Conservation (phyloP, 2,113 vertebrate genomes). For the Oncorhynchus tshawytscha region DNA sequence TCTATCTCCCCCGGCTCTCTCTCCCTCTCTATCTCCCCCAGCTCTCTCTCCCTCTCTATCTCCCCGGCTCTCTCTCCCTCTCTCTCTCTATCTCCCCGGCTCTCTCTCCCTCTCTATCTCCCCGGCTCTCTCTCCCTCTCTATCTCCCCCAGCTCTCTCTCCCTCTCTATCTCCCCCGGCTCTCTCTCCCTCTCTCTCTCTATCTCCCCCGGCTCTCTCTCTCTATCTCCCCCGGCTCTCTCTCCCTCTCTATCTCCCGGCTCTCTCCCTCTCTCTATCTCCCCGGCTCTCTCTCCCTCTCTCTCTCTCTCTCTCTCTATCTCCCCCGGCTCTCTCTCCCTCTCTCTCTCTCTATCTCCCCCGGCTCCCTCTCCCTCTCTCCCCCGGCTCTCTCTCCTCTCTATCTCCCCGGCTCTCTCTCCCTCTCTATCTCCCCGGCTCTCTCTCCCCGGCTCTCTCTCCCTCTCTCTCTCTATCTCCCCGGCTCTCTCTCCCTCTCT, state of each 20-base stretch:
- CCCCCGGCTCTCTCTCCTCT: background rate
- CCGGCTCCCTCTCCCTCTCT: background rate
- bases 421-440: background rate
- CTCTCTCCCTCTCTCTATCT: background rate
- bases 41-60: background rate
- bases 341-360: background rate
- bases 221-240: background rate
- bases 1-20: background rate
- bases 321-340: background rate
- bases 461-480: background rate
- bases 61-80: no score
- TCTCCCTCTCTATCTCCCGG: no score
- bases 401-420: background rate
- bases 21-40: background rate
- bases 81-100: background rate
- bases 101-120: background rate
- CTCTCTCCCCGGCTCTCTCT: background rate
- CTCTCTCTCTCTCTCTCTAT: no score
- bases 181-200: background rate
- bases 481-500: background rate
- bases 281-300: background rate
- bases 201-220: background rate
- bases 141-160: background rate
- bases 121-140: background rate
- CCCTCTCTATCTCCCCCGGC: background rate